These are phyloP conservation scores for Anarsia innoxiella DNA, from an alignment of 2,888 invertebrate species.

Conservation along the genomic window DNA sequence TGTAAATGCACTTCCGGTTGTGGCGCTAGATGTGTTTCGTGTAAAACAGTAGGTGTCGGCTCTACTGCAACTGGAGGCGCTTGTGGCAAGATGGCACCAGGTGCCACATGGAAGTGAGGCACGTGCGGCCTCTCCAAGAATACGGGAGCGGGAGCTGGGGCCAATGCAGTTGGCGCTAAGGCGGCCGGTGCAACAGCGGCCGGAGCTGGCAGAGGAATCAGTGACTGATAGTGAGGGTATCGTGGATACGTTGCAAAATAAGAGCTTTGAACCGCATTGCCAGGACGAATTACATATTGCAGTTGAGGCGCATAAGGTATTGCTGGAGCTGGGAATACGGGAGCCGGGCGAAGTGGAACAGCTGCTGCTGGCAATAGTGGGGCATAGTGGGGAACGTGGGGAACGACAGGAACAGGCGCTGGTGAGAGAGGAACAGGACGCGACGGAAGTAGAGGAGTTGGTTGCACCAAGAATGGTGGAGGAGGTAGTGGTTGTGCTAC, in stretches of 20 bases:
- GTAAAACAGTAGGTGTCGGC: constrained; percentile 25
- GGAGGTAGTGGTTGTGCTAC: constrained; percentile 44
- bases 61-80: constrained; percentile 27
- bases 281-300: constrained; percentile 58
- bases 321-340: constrained; percentile 23
- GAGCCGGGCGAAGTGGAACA: constrained; percentile 34
- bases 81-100: constrained; percentile 24
- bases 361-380: constrained; percentile 38
- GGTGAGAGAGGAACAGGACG: constrained; percentile 32
- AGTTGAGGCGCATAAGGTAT: constrained; percentile 36
- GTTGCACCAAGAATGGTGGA: constrained; percentile 26
- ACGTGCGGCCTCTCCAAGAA: constrained; percentile 41
- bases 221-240: constrained; percentile 52
- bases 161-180: constrained; percentile 23
- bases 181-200: constrained; percentile 16
- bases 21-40: constrained; percentile 27
- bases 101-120: constrained; percentile 38
- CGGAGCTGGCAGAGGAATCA: constrained; percentile 30
- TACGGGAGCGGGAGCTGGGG: constrained; percentile 26
- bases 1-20: constrained; percentile 24
- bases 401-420: constrained; percentile 34
- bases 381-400: constrained; percentile 37
- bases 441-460: constrained; percentile 23
- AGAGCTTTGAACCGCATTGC: constrained; percentile 61
- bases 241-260: constrained; percentile 62